Evolutionary conservation across 2,113 vertebrate genomes (phyloP), one percentile per base, ranked within the genome.

Genomic region (Heteronetta atricapilla): DNA sequence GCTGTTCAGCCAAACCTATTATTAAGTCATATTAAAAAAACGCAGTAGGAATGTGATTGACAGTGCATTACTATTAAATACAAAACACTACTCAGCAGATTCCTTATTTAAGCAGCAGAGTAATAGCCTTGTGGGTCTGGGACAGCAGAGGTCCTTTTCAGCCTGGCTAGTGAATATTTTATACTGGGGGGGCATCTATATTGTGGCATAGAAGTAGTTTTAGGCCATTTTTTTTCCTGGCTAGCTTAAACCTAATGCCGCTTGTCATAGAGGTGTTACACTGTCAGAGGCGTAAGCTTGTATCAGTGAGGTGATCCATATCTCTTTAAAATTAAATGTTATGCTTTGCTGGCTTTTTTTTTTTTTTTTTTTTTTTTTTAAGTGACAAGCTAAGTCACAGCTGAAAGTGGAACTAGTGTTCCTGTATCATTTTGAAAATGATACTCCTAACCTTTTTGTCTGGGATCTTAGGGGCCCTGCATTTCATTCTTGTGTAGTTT

Each of bases 1-100:
- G 74, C 84, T 72, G 42, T 89, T 84, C 93, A 84, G 93, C 95
- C 95, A 95, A 93, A 89, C 44, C 42, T 92, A 44, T 92, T 90
- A 92, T 66, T 89, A 94, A 96, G 77, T 84, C 91, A 79, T 72
- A 76, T 86, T 74, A 67, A 84, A 87, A 93, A 93, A 90, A 89
- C 2, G 0, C 73, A 8, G 69, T 60, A 82, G 80, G 81, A 95
- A 87, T 95, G 84, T 84, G 93, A 92, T 87, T 72, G 80, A 89
- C 84, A 68, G 74, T 68, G 70, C 55, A 25, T 90, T 92, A 18
- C 58, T 87, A 44, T 48, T 64, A 95, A 89, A 90, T 64, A 28
- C 73, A 75, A 75, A 92, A 56, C 48, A 38, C 73, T 79, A 56
- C 77, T 95, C 92, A 95, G 89, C 91, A 95, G 86, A 94, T 93